Base-by-base conservation (phyloP, 2,888 invertebrate genomes). In the Lasioglossum lativentre region DNA sequence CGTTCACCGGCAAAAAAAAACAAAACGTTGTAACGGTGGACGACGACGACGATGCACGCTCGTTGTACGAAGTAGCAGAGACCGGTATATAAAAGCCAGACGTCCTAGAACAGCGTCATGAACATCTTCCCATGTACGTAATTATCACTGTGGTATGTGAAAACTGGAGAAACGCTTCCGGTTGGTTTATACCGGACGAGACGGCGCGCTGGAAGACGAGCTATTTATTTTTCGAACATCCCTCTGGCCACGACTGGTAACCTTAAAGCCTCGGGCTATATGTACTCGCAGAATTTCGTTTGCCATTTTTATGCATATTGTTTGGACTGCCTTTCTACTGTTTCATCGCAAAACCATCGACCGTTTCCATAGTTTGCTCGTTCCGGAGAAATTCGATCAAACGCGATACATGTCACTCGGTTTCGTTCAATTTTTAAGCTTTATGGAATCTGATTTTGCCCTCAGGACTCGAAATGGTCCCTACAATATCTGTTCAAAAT, bases 101-200 rank as follows among this genome's bases (percentile, higher is more conserved):
- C 82, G 81, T 86, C 83, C 81, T 80, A 88, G 75, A 83, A 85
- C 86, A 90, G 75, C 85, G 81, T 70, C 76, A 78, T 75, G 84
- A 87, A 85, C 91, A 91, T 93, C 92, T 93, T 93, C 92, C 89
- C 93, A 91, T 92, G 92, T 92, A 81, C 89, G 89, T 93, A 94
- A 94, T 94, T 95, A 95, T 94, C 94, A 91, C 90, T 85, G 91
- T 86, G 90, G 93, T 92, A 93, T 93, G 94, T 93, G 94, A 94
- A 92, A 94, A 93, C 91, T 88, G 92, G 94, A 92, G 94, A 94
- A 94, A 94, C 94, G 92, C 93, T 95, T 94, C 94, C 94, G 93
- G 93, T 92, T 93, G 80, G 82, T 85, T 81, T 78, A 83, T 75
- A 84, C 85, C 81, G 78, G 78, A 68, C 76, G 78, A 73, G 63